These are phyloP conservation scores for Oncorhynchus keta DNA, from an alignment of 2,113 vertebrate genomes.

Conservation along the genomic window DNA sequence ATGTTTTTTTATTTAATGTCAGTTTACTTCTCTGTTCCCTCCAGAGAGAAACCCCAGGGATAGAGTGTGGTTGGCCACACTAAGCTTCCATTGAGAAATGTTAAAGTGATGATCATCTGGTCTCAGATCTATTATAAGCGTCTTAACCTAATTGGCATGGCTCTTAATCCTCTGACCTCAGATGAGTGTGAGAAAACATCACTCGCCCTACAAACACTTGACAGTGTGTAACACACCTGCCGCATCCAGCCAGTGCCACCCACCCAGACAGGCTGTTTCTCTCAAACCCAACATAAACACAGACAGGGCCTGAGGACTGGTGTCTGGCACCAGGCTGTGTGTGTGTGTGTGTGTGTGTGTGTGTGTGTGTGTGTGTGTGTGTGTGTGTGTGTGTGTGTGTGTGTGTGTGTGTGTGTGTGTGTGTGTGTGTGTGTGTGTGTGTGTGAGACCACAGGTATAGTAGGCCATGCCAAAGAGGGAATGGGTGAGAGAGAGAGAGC, in stretches of 20 bases:
- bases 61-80: too few species aligned
- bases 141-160: background rate
- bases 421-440: background rate
- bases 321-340: background rate
- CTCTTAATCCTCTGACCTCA: background rate
- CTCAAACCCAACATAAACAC: conserved; percentile 4
- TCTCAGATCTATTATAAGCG: background rate
- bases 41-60: too few species aligned
- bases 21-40: too few species aligned
- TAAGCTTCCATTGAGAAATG: too few species aligned
- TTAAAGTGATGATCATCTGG: background rate
- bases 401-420: too few species aligned
- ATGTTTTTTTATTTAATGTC: too few species aligned
- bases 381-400: too few species aligned
- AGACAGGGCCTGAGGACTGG: background rate
- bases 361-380: background rate
- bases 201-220: background rate
- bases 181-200: background rate
- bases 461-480: background rate
- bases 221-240: background rate
- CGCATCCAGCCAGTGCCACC: background rate
- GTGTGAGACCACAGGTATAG: background rate
- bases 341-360: background rate
- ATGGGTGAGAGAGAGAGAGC: conserved; percentile 7
- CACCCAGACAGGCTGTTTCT: background rate